Conservation (phyloP, 2,888 invertebrate genomes). For the Parnassius smintheus region DNA sequence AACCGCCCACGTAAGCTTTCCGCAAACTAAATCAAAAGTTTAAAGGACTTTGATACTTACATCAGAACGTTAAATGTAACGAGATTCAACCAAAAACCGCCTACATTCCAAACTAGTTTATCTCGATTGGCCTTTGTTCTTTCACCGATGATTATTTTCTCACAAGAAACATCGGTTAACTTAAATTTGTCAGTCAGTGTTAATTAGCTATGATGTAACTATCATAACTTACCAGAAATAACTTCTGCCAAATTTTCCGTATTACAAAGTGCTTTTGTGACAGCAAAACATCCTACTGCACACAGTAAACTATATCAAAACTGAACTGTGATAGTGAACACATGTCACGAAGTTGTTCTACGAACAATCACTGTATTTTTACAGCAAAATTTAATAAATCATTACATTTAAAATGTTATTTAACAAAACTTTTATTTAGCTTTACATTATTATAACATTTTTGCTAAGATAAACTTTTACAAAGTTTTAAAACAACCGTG, state of each 20-base stretch:
- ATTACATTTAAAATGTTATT: constrained; percentile 12
- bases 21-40: constrained; percentile 39
- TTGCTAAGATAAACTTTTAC: constrained; percentile 20
- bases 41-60: constrained; percentile 24
- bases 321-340: constrained; percentile 34
- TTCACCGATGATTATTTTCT: constrained; percentile 29
- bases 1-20: constrained; percentile 50
- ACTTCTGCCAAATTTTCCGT: constrained; percentile 50
- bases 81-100: constrained; percentile 44
- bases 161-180: constrained; percentile 8
- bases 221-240: constrained; percentile 55
- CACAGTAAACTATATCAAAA: constrained; percentile 51
- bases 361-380: constrained; percentile 40
- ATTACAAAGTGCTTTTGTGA: constrained; percentile 39
- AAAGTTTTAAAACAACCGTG: constrained; percentile 36
- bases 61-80: constrained; percentile 40
- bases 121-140: constrained; percentile 54
- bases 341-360: constrained; percentile 39
- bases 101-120: constrained; percentile 63
- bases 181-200: background rate
- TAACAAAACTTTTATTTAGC: constrained; percentile 4
- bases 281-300: constrained; percentile 49
- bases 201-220: constrained; percentile 11
- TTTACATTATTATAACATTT: constrained; percentile 6
- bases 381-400: constrained; percentile 8